phyloP scores from a whole-genome alignment of 2,888 invertebrate species.

The Lapara coniferarum region DNA sequence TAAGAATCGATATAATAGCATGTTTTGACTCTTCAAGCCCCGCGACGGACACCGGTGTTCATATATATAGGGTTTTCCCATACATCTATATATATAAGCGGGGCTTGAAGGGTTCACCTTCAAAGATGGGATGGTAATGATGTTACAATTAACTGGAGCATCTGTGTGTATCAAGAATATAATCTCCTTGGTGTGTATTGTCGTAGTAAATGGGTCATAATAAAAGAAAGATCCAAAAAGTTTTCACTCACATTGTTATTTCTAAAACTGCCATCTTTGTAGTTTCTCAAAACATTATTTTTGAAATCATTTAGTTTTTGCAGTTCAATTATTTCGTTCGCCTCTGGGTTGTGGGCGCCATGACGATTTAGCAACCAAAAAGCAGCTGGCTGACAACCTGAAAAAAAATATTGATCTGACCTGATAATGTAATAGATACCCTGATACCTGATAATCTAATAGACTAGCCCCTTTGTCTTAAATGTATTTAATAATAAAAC shows the following conservation, averaged over 20 bases:
- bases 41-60: no score
- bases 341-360: conserved; percentile 87
- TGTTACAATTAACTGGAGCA: no score
- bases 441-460: not conserved
- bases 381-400: conserved; percentile 88
- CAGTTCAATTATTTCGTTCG: conserved; percentile 79
- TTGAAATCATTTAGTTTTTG: conserved; percentile 83
- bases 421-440: not conserved
- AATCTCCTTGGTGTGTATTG: no score
- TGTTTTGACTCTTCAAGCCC: no score
- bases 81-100: no score
- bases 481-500: no score
- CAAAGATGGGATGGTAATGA: no score
- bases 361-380: conserved; percentile 89
- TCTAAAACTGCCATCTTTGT: conserved; percentile 77
- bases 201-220: no score
- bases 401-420: conserved; percentile 9
- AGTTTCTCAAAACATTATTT: conserved; percentile 86
- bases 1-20: no score
- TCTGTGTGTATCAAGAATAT: no score
- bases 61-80: no score
- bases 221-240: not conserved
- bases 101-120: no score
- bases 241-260: conserved; percentile 70
- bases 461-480: not conserved